These are phyloP conservation scores for Sebastolobus altivelis DNA, from an alignment of 2,797 vertebrate genomes.

Conservation along the genomic window DNA sequence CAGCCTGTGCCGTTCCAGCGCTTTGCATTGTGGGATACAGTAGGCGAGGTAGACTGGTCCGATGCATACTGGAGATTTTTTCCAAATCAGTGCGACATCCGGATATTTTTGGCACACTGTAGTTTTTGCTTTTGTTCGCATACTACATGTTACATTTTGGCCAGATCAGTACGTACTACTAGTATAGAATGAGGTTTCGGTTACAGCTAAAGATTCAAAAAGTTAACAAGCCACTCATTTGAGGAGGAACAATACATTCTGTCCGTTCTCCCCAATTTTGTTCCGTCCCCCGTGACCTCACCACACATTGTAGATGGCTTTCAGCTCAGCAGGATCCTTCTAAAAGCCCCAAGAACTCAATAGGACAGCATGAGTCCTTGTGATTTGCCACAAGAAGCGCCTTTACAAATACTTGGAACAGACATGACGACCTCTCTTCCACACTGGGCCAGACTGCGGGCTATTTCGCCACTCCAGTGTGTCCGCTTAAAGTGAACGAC, in stretches of 20 bases:
- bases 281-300: slow-evolving; percentile 22
- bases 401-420: slow-evolving; percentile 37
- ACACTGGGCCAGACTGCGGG: slow-evolving; percentile 40
- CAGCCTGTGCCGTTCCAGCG: too few relatives aligned
- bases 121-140: too few relatives aligned
- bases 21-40: too few relatives aligned
- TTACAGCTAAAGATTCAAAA: not conserved
- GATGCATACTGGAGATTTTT: too few relatives aligned
- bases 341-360: slow-evolving; percentile 36
- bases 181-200: too few relatives aligned
- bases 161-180: too few relatives aligned
- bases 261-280: not conserved
- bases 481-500: slow-evolving; percentile 41
- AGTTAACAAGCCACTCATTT: not conserved
- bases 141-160: too few relatives aligned
- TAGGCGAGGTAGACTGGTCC: too few relatives aligned
- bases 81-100: too few relatives aligned
- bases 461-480: slow-evolving; percentile 33
- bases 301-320: slow-evolving; percentile 16
- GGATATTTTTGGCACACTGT: too few relatives aligned
- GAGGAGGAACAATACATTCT: not conserved
- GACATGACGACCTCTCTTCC: slow-evolving; percentile 22
- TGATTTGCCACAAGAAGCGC: slow-evolving; percentile 51
- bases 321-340: slow-evolving; percentile 34
- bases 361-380: slow-evolving; percentile 41